Conservation (phyloP, 2,797 vertebrate genomes). For the Champsocephalus esox region DNA sequence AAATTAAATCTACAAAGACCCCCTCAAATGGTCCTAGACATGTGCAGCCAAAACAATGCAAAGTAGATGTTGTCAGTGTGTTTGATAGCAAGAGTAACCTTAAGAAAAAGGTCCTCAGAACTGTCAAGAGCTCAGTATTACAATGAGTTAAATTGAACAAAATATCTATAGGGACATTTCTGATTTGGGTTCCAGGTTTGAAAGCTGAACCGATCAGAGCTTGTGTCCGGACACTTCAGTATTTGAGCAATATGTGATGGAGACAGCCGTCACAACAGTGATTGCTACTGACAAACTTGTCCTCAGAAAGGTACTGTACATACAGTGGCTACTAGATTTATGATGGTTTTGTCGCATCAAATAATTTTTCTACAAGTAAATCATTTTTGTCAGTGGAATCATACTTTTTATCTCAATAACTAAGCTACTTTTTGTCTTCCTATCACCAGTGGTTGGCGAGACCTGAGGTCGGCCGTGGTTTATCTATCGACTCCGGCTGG, state of each 20-base stretch:
- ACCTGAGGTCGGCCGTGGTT: slow-evolving; percentile 49
- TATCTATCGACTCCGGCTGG: slow-evolving; percentile 42
- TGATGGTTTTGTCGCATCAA: neutral
- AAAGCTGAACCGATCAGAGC: neutral
- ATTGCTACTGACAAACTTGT: neutral
- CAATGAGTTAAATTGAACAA: neutral
- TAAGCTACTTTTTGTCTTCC: slow-evolving; percentile 40
- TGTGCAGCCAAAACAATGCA: neutral
- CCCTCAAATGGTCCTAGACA: slow-evolving; percentile 9
- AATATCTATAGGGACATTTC: neutral
- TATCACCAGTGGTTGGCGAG: slow-evolving; percentile 33
- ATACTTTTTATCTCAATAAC: slow-evolving; percentile 15
- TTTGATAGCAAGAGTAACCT: neutral
- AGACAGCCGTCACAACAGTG: neutral
- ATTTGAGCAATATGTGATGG: neutral
- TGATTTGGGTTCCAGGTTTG: neutral
- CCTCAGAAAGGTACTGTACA: neutral
- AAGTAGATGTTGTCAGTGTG: neutral
- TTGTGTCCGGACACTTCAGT: neutral
- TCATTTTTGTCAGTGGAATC: neutral
- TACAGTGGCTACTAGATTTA: neutral
- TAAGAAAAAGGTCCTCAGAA: neutral
- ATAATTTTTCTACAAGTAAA: slow-evolving; percentile 6
- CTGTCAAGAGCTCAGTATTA: neutral
- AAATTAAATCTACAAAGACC: slow-evolving; percentile 5